Base-by-base conservation (phyloP, 2,113 vertebrate genomes). In the Saimiri boliviensis region DNA sequence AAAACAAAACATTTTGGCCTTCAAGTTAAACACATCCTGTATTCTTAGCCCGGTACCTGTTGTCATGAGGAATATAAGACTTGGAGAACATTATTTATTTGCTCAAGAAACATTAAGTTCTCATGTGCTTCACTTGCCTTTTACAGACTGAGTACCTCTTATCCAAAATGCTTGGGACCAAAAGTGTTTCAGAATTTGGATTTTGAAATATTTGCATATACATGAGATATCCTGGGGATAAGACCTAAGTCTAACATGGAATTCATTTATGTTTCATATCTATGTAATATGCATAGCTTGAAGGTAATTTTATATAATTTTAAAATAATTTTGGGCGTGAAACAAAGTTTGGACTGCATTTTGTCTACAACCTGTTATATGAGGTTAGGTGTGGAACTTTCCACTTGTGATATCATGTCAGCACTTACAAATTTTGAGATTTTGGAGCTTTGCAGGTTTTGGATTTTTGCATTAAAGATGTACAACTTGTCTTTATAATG, bases 41-140 rank as follows among this genome's bases (percentile, higher is more conserved):
- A 71, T n/a, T 93, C n/a, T 76, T 30, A 77, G 54, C 32, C 66
- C 19, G 52, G 30, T 40, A 70, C 6, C 77, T 37, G 1, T 0
- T 76, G 74, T 42, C 4, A 12, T 21, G 16, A 95, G 8, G 40
- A 87, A n/a, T 82, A 21, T 19, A 32, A 81, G 47, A 86, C 54
- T 94, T 56, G 71, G 25, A 77, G 23, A 37, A 77, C 63, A 77
- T 37, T 13, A 30, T 42, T 74, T 27, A 66, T 35, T 40, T 79
- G 30, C 80, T 86, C 30, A 91, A 93, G 88, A 94, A 85, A 70
- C 60, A 96, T n/a, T 87, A 77, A 81, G 20, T 88, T 76, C 42
- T 56, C 86, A 47, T 32, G 30, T 79, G 70, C 13, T 21, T 92
- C 73, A 76, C 37, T 91, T 89, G 47, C 60, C 42, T 70, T 56